Conservation (phyloP, 35 echinoderm and acorn worm species). For the Lytechinus pictus region DNA sequence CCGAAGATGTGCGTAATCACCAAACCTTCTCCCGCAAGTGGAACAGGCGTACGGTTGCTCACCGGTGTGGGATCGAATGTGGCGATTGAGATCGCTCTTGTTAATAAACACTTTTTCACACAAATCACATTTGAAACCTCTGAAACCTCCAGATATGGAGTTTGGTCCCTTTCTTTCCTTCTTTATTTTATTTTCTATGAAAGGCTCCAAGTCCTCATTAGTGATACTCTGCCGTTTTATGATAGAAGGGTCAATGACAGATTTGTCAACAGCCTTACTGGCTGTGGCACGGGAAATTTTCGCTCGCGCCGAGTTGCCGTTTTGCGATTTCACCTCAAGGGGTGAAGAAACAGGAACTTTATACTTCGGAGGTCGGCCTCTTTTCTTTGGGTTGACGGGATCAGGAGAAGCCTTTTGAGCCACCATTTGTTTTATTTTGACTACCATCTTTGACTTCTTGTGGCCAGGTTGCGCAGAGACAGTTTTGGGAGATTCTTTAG, state of each 20-base stretch:
- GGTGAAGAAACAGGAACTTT: background rate
- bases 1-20: background rate
- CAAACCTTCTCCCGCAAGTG: background rate
- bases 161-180: background rate
- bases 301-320: background rate
- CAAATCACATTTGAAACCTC: constrained; percentile 22
- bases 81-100: constrained; percentile 43
- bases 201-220: constrained; percentile 41
- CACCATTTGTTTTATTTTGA: background rate
- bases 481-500: background rate
- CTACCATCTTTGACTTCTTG: background rate
- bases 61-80: constrained; percentile 48
- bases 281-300: background rate
- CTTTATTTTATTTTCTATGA: background rate
- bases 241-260: background rate
- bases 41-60: constrained; percentile 18
- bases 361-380: background rate
- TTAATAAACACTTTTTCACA: constrained; percentile 57
- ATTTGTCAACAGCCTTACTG: background rate
- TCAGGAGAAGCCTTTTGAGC: background rate
- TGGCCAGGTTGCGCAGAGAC: background rate
- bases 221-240: background rate
- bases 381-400: background rate
- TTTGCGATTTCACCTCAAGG: background rate
- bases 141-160: background rate